Evolutionary conservation across 1,140 invertebrate species (phyloP), one percentile per base, ranked within the genome.

Genomic region (Goniozus legneri): DNA sequence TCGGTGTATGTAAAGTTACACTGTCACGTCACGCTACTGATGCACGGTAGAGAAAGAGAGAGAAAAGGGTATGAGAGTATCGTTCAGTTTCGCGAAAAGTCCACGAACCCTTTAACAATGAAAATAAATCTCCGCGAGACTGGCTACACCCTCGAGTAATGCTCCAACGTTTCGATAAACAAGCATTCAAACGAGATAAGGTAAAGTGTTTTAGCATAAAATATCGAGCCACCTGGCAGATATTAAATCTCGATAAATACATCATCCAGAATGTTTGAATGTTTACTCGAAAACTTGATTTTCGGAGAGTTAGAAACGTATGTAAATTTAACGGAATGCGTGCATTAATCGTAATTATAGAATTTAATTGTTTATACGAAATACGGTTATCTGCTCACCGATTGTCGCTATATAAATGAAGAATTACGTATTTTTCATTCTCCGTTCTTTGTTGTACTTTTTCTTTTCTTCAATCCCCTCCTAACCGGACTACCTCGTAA

Each of bases 1-100:
- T 58, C 54, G 56, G 50, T 51, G 50, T 57, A 53, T 57, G 56
- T 50, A 53, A 58, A 57, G 54, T 57, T 58, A 49, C 51, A 34
- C 44, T 34, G 50, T 58, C 50, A 52, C 54, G 54, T 58, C 44
- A 6, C 8, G 16, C n/a, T 15, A n/a, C 18, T 8, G 40, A n/a
- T n/a, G 3, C 3, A 15, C 15, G 14, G 33, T n/a, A 10, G 10
- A 30, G 27, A 30, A n/a, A 0, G 8, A 13, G 2, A 2, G 0
- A 19, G 36, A 13, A 20, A 15, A 21, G 14, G 27, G 37, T 18
- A 40, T 35, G 44, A 24, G 14, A 15, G 33, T 31, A 35, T 32
- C 36, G 48, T 45, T 37, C 43, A 47, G 49, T 55, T 43, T 47
- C 55, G 37, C 22, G 49, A 48, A 44, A 56, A 56, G 44, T 52